Evolutionary conservation across 2,888 invertebrate genomes (phyloP), one percentile per base, ranked within the genome.

Genomic region (Drosophila niveifrons): DNA sequence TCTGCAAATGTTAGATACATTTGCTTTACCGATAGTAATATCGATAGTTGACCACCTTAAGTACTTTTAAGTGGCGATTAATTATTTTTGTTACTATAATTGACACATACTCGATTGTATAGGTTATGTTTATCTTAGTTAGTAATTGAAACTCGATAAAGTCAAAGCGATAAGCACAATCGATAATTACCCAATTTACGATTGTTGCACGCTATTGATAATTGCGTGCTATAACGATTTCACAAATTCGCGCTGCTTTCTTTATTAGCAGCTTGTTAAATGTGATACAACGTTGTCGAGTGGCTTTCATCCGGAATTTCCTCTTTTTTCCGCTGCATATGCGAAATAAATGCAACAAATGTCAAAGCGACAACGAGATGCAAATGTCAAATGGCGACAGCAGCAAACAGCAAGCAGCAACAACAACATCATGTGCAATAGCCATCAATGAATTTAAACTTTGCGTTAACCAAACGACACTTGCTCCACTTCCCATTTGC

Each of bases 401-500:
- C 15, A 39, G 57, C 50, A 56, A 64, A 48, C 64, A 58, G 55
- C 66, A 52, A 67, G 59, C 17, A 47, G 23, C 47, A 52, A 4
- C 6, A 39, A 28, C 9, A 64, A 10, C 11, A 50, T 13, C 8
- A 7, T 28, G 28, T 41, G 36, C 11, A 13, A 41, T 9, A 48
- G 44, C 29, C 69, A 73, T 83, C 80, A 70, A 79, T 85, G 70
- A 57, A 48, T 62, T 70, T 55, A 64, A 69, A 71, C 53, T 66
- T 77, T 69, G 46, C 46, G 56, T 46, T 56, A 13, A 48, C 69
- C 47, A 65, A 72, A 64, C 55, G 65, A 34, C 68, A 68, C 65
- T 81, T 82, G 83, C 66, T 69, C 67, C 81, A 83, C 72, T 86
- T 83, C 69, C 75, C 69, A 66, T 69, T 80, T 64, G 17, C 34